Conservation (phyloP, 2,797 vertebrate species). For the Sarcophilus harrisii region DNA sequence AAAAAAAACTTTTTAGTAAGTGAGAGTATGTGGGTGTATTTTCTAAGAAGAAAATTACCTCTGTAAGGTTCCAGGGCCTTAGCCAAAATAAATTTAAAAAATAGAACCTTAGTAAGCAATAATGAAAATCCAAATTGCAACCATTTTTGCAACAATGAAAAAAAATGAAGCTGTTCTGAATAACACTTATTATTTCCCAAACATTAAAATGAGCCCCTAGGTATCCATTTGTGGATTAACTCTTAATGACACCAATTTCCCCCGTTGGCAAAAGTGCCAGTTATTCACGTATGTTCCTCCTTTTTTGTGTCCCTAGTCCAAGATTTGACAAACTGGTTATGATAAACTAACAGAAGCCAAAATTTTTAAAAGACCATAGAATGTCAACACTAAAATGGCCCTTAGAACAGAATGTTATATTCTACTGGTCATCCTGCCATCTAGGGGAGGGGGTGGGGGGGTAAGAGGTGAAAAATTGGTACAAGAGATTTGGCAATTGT, state of each 20-base stretch:
- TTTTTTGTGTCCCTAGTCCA: not conserved
- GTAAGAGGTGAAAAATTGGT: no score
- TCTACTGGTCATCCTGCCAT: no score
- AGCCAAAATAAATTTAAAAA: constrained; percentile 6
- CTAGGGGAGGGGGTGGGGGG: no score
- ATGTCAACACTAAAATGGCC: not conserved
- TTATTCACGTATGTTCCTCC: not conserved
- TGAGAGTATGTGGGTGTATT: constrained; percentile 1
- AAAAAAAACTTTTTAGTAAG: not conserved
- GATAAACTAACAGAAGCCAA: not conserved
- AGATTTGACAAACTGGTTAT: not conserved
- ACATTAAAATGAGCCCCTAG: not conserved
- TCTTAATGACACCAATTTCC: not conserved
- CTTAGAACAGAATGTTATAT: not conserved
- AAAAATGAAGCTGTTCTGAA: not conserved
- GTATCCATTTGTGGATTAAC: not conserved
- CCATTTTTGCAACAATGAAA: not conserved
- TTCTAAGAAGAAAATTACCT: constrained; percentile 6
- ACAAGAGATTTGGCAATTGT: no score
- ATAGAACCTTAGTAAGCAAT: not conserved
- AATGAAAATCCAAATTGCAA: not conserved
- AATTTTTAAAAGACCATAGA: not conserved
- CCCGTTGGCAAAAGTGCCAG: not conserved
- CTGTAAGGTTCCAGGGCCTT: not conserved
- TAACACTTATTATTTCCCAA: not conserved